Percentiles rank a stretch among this genome's conserved stretches.
phyloP scores from a whole-genome alignment of 2,113 vertebrate species.

The Mobula hypostoma region DNA sequence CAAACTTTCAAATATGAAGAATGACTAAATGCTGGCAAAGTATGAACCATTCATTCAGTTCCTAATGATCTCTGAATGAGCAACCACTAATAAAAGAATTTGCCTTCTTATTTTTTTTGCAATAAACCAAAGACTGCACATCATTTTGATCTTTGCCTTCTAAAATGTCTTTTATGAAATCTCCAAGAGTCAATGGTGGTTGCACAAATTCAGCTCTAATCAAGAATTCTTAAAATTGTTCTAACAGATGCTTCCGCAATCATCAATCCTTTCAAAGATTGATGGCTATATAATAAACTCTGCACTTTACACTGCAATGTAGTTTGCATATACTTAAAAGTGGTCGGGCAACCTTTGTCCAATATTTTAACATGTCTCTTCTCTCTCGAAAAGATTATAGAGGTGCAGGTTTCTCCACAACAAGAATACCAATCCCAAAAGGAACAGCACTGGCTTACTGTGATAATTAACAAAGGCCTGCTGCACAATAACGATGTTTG shows the following conservation, averaged over 20 bases:
- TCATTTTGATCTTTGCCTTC: constrained; percentile 15
- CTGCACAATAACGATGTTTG: background rate
- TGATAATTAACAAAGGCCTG: background rate
- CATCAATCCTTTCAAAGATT: background rate
- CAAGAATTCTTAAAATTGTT: background rate
- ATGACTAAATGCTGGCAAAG: constrained; percentile 23
- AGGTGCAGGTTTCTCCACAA: background rate
- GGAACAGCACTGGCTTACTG: background rate
- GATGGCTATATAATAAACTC: background rate
- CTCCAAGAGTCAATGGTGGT: background rate
- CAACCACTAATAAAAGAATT: background rate
- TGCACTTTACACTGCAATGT: background rate
- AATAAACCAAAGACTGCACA: background rate
- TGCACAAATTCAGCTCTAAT: background rate
- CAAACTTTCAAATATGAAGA: constrained; percentile 5
- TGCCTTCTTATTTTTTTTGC: constrained; percentile 22
- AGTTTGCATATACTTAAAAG: background rate
- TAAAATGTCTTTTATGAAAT: constrained; percentile 13
- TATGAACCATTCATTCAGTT: constrained; percentile 31
- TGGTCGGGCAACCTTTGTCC: background rate
- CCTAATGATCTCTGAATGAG: constrained; percentile 33
- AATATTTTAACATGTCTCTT: background rate
- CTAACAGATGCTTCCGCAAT: background rate
- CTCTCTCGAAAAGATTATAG: background rate
- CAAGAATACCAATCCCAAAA: background rate